Evolutionary conservation across 2,888 invertebrate species (phyloP), one percentile per base, ranked within the genome.

Genomic region (Vannuccia rotundouncinata): DNA sequence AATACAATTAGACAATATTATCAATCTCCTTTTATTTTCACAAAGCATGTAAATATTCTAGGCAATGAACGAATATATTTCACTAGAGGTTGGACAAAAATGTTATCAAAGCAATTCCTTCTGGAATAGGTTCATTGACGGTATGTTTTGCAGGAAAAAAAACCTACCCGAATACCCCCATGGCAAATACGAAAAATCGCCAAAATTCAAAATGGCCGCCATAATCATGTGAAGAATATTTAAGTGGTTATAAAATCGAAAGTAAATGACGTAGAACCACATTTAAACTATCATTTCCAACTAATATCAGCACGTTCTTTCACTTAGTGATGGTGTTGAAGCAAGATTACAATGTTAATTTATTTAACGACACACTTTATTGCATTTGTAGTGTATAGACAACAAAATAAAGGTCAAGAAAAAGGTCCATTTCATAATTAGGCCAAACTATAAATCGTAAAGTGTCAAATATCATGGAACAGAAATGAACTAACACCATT

Each of bases 61-160:
- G 66, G 66, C 66, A 66, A 66, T 27, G 25, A 66, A 66, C 66
- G 22, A 22, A 22, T 66, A 22, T n/a, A n/a, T n/a, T n/a, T n/a
- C n/a, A n/a, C n/a, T n/a, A n/a, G n/a, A n/a, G n/a, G n/a, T n/a
- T n/a, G n/a, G n/a, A n/a, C n/a, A n/a, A n/a, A n/a, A n/a, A n/a
- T n/a, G n/a, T 66, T 66, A 66, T 66, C 66, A 66, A 66, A 66
- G 66, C 66, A 66, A 66, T 66, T 66, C 66, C 66, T 66, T 66
- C 66, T 66, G 66, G 66, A 66, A 66, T 66, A 66, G 66, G 66
- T 66, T 13, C 66, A 66, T 22, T 66, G 66, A 66, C 66, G 66
- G 66, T 66, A 66, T 66, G 25, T 66, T 66, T 66, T 22, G 66
- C 66, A 66, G 66, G 66, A 66, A 66, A 66, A 66, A 66, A 66